These are phyloP conservation scores for Pomatostomus ruficeps DNA, from an alignment of 2,113 vertebrate genomes.

Conservation along the genomic window DNA sequence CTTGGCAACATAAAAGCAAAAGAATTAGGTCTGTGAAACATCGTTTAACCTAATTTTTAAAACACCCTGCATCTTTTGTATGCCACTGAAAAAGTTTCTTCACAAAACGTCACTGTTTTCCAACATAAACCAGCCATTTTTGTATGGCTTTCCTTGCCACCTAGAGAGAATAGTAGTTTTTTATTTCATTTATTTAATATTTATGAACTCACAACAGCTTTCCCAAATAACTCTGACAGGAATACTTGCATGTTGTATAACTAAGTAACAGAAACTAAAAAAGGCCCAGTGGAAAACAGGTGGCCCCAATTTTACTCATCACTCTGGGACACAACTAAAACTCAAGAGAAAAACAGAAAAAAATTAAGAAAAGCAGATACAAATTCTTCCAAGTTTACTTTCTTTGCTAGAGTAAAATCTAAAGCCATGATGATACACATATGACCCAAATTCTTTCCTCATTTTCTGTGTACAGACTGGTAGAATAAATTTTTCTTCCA, in stretches of 20 bases:
- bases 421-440: background rate
- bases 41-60: background rate
- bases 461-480: background rate
- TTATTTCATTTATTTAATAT: background rate
- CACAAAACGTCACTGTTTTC: background rate
- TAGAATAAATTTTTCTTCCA: background rate
- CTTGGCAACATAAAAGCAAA: background rate
- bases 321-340: slow-evolving; percentile 25
- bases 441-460: background rate
- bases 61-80: background rate
- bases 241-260: background rate
- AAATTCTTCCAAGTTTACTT: slow-evolving; percentile 27
- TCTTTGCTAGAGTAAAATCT: background rate
- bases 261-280: background rate
- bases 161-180: background rate
- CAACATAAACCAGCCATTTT: background rate
- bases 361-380: background rate
- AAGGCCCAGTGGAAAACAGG: slow-evolving; percentile 58
- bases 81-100: background rate
- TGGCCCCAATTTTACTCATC: slow-evolving; percentile 19
- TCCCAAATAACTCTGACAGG: slow-evolving; percentile 7
- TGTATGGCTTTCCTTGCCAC: background rate
- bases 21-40: background rate
- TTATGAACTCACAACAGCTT: slow-evolving; percentile 23
- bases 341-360: slow-evolving; percentile 10